Conservation (phyloP, 2,797 vertebrate species). For the Potorous gilbertii region DNA sequence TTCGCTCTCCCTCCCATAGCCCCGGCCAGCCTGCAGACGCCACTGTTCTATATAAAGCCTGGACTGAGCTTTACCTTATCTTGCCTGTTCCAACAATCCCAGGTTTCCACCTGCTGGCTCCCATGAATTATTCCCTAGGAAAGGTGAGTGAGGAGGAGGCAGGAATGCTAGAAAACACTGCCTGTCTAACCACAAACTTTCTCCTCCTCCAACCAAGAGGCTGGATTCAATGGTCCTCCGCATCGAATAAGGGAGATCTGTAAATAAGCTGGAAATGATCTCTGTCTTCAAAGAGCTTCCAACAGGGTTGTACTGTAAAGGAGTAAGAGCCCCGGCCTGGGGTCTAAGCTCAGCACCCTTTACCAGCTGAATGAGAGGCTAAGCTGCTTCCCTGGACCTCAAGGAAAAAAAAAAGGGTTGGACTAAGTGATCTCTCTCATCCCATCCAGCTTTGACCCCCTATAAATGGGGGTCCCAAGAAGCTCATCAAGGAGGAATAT, state of each 20-base stretch:
- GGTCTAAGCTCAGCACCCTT: neutral
- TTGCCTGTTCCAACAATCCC: neutral
- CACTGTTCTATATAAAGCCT: slow-evolving; percentile 57
- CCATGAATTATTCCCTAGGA: neutral
- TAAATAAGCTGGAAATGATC: neutral
- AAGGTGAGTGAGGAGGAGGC: neutral
- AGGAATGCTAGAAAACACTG: neutral
- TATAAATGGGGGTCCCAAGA: neutral
- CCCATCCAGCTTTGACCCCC: neutral
- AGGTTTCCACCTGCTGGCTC: neutral
- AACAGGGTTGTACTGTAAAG: neutral
- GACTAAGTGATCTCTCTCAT: neutral
- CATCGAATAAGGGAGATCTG: neutral
- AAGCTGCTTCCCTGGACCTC: neutral
- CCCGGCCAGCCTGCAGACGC: slow-evolving; percentile 37
- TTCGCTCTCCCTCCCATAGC: neutral
- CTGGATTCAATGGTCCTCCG: neutral
- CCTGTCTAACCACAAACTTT: neutral
- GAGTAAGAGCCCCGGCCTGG: neutral
- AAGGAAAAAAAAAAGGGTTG: neutral
- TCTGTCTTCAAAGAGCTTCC: neutral
- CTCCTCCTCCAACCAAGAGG: neutral
- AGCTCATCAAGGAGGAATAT: neutral
- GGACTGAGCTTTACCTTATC: neutral
- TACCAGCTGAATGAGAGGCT: neutral